These are phyloP conservation scores for Martes martes DNA, from an alignment of 2,113 vertebrate genomes.

Conservation along the genomic window DNA sequence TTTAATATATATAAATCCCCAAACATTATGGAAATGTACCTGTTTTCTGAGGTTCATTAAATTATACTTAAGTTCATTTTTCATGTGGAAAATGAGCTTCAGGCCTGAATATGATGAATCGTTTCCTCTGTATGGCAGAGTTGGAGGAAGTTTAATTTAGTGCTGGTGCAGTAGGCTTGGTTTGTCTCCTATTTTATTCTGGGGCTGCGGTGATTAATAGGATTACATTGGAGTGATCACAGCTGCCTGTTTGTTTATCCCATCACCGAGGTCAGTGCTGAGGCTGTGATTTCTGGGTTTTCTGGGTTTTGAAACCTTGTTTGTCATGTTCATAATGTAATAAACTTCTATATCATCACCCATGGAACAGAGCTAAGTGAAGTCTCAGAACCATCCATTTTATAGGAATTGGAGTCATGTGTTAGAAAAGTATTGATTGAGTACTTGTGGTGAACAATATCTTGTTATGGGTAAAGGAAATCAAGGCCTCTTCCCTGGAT, in stretches of 20 bases:
- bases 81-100: constrained; percentile 62
- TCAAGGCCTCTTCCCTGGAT: accelerated
- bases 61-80: constrained; percentile 65
- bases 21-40: constrained; percentile 60
- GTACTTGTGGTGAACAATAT: not conserved
- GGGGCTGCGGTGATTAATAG: constrained; percentile 9
- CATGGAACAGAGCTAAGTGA: not conserved
- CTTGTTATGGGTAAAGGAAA: not conserved
- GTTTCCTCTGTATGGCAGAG: constrained; percentile 26
- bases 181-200: not conserved
- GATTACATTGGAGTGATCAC: not conserved
- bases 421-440: not conserved
- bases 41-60: constrained; percentile 55
- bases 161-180: not conserved
- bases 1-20: not conserved
- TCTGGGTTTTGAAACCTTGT: not conserved
- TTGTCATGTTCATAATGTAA: not conserved
- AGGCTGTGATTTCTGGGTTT: not conserved
- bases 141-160: constrained; percentile 43
- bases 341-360: not conserved
- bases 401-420: not conserved
- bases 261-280: not conserved
- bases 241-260: not conserved
- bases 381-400: not conserved
- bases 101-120: constrained; percentile 37